Evolutionary conservation across 2,797 vertebrate genomes (phyloP).

Genomic region (Jordanella pulchra): DNA sequence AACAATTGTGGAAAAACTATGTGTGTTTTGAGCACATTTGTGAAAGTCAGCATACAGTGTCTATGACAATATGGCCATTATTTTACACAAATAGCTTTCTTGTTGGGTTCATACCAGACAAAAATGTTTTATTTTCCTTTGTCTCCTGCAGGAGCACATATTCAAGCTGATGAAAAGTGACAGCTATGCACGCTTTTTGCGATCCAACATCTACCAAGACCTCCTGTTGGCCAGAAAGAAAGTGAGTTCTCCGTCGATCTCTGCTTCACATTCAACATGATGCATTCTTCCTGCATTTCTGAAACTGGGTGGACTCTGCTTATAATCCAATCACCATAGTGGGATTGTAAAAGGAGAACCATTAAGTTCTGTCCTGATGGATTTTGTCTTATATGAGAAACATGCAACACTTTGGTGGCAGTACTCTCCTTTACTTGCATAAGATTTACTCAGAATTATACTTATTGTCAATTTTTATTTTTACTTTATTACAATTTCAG

Average conservation of each 20-base stretch:
- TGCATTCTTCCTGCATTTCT: conserved; percentile 20
- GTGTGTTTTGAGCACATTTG: not conserved
- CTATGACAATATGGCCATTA: not conserved
- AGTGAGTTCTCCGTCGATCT: conserved; percentile 76
- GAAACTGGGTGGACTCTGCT: conserved; percentile 14
- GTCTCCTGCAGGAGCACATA: conserved; percentile 89
- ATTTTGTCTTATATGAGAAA: not conserved
- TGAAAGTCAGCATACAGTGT: not conserved
- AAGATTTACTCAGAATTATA: not conserved
- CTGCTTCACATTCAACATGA: conserved; percentile 9
- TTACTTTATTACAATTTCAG: not conserved
- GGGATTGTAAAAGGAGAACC: conserved; percentile 1
- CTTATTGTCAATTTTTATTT: not conserved
- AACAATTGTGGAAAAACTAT: not conserved
- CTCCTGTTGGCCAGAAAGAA: conserved; percentile 93
- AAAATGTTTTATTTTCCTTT: not conserved
- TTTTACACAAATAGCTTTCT: conserved; percentile 3
- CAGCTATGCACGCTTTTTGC: conserved; percentile 95
- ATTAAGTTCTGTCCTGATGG: not conserved
- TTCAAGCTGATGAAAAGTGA: conserved; percentile 98
- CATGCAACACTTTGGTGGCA: not conserved
- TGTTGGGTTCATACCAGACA: not conserved
- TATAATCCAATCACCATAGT: not conserved
- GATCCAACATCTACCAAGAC: conserved; percentile 94
- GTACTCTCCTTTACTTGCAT: not conserved